These are phyloP conservation scores for Diabrotica undecimpunctata DNA, from an alignment of 1,140 invertebrate genomes.

Conservation along the genomic window DNA sequence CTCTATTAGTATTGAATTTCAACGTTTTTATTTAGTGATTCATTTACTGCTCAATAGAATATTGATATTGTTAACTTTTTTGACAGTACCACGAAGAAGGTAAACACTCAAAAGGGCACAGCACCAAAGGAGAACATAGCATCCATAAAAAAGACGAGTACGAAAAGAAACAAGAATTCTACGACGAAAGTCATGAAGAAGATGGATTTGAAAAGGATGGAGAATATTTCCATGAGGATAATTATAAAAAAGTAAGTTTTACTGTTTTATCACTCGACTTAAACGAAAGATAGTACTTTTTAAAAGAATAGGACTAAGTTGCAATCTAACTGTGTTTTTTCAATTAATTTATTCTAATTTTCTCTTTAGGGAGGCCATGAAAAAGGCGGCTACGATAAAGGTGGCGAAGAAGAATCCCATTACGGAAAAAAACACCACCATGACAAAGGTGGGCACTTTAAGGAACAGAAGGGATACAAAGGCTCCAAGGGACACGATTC, in stretches of 20 bases:
- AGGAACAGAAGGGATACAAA: conserved; percentile 57
- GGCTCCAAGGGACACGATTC: conserved; percentile 52
- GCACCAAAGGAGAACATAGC: conserved; percentile 67
- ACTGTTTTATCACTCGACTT: background rate
- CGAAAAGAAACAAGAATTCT: conserved; percentile 69
- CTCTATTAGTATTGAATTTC: too few relatives aligned
- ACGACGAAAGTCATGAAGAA: conserved; percentile 65
- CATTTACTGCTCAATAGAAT: too few relatives aligned
- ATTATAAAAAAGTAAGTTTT: conserved; percentile 50
- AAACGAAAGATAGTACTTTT: background rate
- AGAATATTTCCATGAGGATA: conserved; percentile 55
- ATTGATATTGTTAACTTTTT: background rate
- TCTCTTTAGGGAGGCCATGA: conserved; percentile 41
- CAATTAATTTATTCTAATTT: too few relatives aligned
- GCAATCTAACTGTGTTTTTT: too few relatives aligned
- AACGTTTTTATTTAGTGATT: too few relatives aligned
- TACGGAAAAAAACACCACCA: conserved; percentile 58
- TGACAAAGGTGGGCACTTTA: conserved; percentile 55
- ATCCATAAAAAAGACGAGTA: conserved; percentile 72
- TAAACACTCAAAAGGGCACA: conserved; percentile 66
- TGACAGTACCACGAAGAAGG: conserved; percentile 60
- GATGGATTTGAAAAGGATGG: conserved; percentile 62
- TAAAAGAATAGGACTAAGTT: too few relatives aligned
- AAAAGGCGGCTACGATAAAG: conserved; percentile 50
- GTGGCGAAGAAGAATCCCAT: conserved; percentile 50